phyloP scores from a whole-genome alignment of 2,797 vertebrate genomes.

The Falco columbarius region DNA sequence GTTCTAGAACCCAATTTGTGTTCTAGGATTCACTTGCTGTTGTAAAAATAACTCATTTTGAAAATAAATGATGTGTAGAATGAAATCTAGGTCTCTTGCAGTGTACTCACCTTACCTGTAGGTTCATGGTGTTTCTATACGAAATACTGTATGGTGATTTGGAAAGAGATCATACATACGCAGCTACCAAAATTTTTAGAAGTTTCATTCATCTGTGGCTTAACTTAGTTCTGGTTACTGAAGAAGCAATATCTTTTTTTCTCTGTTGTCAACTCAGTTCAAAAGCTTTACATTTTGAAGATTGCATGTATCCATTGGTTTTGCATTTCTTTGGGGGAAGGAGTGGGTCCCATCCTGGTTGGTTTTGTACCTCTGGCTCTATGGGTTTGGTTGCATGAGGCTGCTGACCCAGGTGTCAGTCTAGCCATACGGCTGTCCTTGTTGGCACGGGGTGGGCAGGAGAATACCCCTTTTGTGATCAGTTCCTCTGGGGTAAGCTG shows the following conservation, averaged over 20 bases:
- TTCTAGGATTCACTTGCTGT: background rate
- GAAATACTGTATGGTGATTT: background rate
- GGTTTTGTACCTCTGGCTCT: accelerated
- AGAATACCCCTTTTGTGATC: background rate
- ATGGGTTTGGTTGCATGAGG: background rate
- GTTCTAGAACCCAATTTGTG: background rate
- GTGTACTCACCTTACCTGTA: background rate
- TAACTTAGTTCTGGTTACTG: background rate
- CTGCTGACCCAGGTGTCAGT: background rate
- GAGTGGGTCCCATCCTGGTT: accelerated
- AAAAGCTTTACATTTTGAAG: background rate
- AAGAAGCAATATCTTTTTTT: background rate
- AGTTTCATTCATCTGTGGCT: background rate
- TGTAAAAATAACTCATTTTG: background rate
- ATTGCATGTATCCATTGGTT: accelerated
- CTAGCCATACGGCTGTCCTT: background rate
- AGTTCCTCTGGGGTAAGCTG: background rate
- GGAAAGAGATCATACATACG: background rate
- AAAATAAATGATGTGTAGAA: background rate
- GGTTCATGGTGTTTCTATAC: background rate
- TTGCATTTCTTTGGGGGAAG: background rate
- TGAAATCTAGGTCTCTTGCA: background rate
- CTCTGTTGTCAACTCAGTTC: background rate
- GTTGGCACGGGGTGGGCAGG: background rate
- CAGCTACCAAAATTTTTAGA: background rate